Base-by-base conservation (phyloP, 2,113 vertebrate genomes). In the Myotis davidii region DNA sequence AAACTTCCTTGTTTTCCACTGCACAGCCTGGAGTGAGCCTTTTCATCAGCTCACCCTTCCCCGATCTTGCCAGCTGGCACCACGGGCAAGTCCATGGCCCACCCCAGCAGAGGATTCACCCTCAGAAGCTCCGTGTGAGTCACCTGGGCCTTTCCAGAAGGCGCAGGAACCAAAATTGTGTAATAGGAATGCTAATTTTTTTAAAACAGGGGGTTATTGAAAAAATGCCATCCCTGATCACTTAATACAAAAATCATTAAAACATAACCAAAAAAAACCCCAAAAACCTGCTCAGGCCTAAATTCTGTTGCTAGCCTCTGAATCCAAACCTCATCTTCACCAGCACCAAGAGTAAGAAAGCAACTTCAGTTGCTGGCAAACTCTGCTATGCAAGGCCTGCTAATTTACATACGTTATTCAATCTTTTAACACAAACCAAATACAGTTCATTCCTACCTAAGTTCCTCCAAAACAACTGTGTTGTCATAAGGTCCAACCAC, bases 391-490 rank as follows among this genome's bases (percentile, higher is more conserved):
- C 29, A 21, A 45, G 18, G 1, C 6, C 86, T 79, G 42, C 37
- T 89, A 25, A 81, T 81, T 81, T 77, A 52, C 6, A 39, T 65
- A 52, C 39, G 7, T 52, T 82, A 50, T 84, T 82, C 42, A n/a
- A 12, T 64, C 9, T 29, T 70, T 39, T 39, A 77, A 78, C 29
- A 88, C 18, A 87, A 91, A 95, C 16, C 42, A 25, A 12, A 94
- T 8, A n/a, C 7, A 78, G 42, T 96, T 67, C 72, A 18, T 42
- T 61, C 98, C 65, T 98, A 99, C 99, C 99, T 99, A 90, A 99
- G 99, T 83, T 99, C 99, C 95, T 99, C 99, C 85, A 99, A 97
- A 54, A 99, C 99, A 3, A 99, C 98, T 0, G 99, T 99, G 98
- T 99, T 99, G 97, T 99, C 99, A 0, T 99, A 99, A 0, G 99